These are phyloP conservation scores for Spodoptera frugiperda DNA, from an alignment of 1,140 invertebrate species.

Conservation along the genomic window DNA sequence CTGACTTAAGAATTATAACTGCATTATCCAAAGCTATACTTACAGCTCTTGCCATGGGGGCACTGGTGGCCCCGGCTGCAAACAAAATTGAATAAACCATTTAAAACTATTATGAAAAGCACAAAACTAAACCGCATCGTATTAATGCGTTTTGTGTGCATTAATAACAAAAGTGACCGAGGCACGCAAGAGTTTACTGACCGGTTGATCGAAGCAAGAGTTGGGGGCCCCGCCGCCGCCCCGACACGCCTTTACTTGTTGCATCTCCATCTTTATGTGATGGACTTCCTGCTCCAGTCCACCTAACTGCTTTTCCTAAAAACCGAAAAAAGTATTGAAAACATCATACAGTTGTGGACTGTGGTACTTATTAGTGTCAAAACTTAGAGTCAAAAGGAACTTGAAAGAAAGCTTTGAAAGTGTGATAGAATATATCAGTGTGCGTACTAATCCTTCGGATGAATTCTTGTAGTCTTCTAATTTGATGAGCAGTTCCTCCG, in stretches of 20 bases:
- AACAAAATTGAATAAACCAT: conserved; percentile 22
- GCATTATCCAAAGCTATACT: conserved; percentile 49
- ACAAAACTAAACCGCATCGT: background rate
- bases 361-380: background rate
- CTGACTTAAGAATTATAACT: background rate
- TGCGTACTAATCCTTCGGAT: conserved; percentile 65
- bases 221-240: conserved; percentile 60
- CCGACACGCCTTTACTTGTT: conserved; percentile 65
- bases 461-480: conserved; percentile 70
- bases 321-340: conserved; percentile 16
- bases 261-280: conserved; percentile 68
- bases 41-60: conserved; percentile 72
- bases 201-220: conserved; percentile 70
- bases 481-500: conserved; percentile 63
- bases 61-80: conserved; percentile 69
- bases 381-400: too few relatives aligned
- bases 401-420: too few relatives aligned
- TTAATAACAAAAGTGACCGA: too few relatives aligned
- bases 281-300: conserved; percentile 70
- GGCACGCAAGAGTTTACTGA: conserved; percentile 33
- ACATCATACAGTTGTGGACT: too few relatives aligned
- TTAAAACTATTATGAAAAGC: background rate
- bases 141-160: too few relatives aligned
- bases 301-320: conserved; percentile 70
- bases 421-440: background rate